Conservation (phyloP, 2,888 invertebrate species). For the Abrostola tripartita region DNA sequence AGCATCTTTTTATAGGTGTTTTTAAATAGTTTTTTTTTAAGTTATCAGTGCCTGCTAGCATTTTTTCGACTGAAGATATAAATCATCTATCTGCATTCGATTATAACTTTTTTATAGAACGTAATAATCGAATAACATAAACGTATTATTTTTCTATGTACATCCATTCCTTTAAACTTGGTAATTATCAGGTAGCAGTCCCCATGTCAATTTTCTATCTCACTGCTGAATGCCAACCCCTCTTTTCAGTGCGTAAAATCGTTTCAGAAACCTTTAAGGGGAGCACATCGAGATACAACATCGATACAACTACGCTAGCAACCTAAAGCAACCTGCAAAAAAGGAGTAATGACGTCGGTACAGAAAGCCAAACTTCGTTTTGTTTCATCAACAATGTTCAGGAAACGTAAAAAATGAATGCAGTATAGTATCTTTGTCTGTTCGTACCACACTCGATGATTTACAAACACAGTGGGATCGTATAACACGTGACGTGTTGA, state of each 20-base stretch:
- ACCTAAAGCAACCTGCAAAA: slow-evolving; percentile 9
- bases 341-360: slow-evolving; percentile 7
- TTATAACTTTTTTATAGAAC: too few species aligned
- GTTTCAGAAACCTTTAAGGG: neutral
- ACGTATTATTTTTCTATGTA: too few species aligned
- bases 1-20: too few species aligned
- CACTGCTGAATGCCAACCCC: too few species aligned
- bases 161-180: too few species aligned
- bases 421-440: slow-evolving; percentile 25
- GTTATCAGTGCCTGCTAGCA: too few species aligned
- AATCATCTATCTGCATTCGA: too few species aligned
- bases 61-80: too few species aligned
- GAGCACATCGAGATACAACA: neutral
- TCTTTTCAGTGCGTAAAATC: neutral
- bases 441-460: slow-evolving; percentile 25
- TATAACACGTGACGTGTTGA: slow-evolving; percentile 40
- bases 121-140: too few species aligned
- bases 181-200: too few species aligned
- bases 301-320: neutral
- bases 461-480: slow-evolving; percentile 43
- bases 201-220: too few species aligned
- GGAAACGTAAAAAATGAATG: slow-evolving; percentile 26
- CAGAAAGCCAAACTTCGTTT: slow-evolving; percentile 19
- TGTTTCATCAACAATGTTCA: slow-evolving; percentile 23
- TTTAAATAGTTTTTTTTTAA: too few species aligned